Evolutionary conservation across 1,140 invertebrate genomes (phyloP), one percentile per base, ranked within the genome.

Genomic region (Bursaphelenchus mucronatus): DNA sequence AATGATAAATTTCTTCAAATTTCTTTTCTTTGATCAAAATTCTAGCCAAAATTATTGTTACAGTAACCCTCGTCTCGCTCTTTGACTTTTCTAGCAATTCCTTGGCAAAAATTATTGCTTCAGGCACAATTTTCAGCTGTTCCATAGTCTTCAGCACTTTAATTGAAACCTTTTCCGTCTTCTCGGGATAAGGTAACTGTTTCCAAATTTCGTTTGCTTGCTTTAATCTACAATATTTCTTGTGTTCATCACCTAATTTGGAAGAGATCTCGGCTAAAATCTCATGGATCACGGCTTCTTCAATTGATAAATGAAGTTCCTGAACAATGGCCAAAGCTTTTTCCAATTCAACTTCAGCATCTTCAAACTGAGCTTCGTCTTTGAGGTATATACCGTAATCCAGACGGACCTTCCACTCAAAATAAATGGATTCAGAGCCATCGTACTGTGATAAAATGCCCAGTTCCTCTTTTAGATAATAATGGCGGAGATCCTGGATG

Each of bases 321-420:
- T 59, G 57, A 3, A 43, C 40, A 39, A 59, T 45, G 11, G 45
- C 45, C 57, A 59, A 50, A n/a, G 40, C 57, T 11, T 59, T 30
- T 39, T 59, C 57, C 40, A 44, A 59, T 11, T 40, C 57, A n/a
- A 40, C 1, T n/a, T 15, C 13, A 59, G 41, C 41, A 11, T 13
- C 11, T 11, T 19, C 19, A 0, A 15, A 39, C 13, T 41, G 11
- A 46, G 13, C 57, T 30, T 11, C 11, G 21, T 45, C 41, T 15
- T 15, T 39, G 13, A 59, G 47, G 11, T n/a, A 40, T 1, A 44
- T 44, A 50, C 40, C 57, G 57, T 59, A 50, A 59, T 59, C 57
- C 13, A 39, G 30, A 44, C 13, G 57, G 13, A 30, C 11, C 13
- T 44, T 30, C 57, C 57, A 59, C 40, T 59, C 40, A 3, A 59